Evolutionary conservation across 2,797 vertebrate species (phyloP).

Genomic region (Brachymystax lenok): DNA sequence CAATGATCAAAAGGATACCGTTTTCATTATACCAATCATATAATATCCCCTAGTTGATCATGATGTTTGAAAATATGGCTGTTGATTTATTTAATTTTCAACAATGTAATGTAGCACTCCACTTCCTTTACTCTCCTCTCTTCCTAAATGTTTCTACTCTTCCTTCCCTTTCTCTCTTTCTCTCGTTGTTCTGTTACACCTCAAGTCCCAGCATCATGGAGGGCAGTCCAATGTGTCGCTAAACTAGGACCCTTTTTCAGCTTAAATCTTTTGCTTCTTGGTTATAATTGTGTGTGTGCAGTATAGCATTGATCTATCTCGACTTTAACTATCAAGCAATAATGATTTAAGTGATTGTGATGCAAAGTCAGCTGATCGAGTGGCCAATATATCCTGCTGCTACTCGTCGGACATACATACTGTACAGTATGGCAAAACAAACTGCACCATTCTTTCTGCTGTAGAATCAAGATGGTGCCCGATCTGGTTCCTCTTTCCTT

Average conservation of each 20-base stretch:
- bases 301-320: constrained; percentile 38
- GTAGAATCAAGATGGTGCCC: constrained; percentile 48
- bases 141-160: constrained; percentile 53
- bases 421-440: constrained; percentile 30
- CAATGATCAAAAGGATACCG: constrained; percentile 65
- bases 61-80: constrained; percentile 57
- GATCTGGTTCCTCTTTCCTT: constrained; percentile 52
- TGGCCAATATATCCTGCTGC: constrained; percentile 61
- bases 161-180: constrained; percentile 25
- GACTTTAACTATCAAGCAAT: constrained; percentile 79
- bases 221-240: constrained; percentile 29
- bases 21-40: constrained; percentile 61
- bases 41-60: constrained; percentile 32
- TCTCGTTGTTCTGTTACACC: constrained; percentile 51
- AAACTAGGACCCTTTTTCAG: constrained; percentile 44
- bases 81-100: constrained; percentile 59
- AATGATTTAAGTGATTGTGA: constrained; percentile 73
- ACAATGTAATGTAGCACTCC: constrained; percentile 73
- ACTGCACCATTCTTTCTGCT: constrained; percentile 60
- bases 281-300: constrained; percentile 58
- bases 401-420: constrained; percentile 56
- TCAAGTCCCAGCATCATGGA: constrained; percentile 41
- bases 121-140: constrained; percentile 40
- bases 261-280: constrained; percentile 70
- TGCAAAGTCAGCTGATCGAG: constrained; percentile 66